Percentiles rank a stretch among this genome's conserved stretches.
phyloP scores from a whole-genome alignment of 2,888 invertebrate genomes.

The Lasioglossum leucozonium region DNA sequence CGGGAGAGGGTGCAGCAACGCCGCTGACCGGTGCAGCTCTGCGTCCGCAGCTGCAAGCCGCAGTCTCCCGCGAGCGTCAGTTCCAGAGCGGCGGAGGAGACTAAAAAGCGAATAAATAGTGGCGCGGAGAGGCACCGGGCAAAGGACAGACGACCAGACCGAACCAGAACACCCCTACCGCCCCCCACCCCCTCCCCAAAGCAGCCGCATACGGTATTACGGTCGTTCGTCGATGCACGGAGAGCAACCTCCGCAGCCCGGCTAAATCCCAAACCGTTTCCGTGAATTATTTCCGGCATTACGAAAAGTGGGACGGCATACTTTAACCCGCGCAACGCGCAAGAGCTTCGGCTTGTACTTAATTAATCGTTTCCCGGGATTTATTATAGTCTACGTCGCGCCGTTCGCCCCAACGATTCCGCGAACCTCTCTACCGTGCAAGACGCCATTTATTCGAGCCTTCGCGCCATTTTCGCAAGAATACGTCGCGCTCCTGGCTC shows the following conservation, averaged over 20 bases:
- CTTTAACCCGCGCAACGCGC: conserved; percentile 65
- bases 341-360: conserved; percentile 62
- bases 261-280: conserved; percentile 72
- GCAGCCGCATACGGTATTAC: conserved; percentile 39
- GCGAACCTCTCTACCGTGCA: conserved; percentile 41
- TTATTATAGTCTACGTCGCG: conserved; percentile 66
- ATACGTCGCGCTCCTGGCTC: background rate
- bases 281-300: conserved; percentile 73
- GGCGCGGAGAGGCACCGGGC: conserved; percentile 18
- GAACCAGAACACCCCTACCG: background rate
- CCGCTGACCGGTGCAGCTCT: conserved; percentile 49
- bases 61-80: conserved; percentile 44
- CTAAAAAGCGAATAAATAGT: conserved; percentile 65
- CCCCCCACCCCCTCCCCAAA: background rate
- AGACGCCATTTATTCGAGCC: conserved; percentile 62
- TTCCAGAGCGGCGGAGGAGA: conserved; percentile 19
- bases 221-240: conserved; percentile 62
- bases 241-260: conserved; percentile 5
- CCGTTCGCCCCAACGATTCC: conserved; percentile 50
- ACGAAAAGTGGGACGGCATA: conserved; percentile 73
- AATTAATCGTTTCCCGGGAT: conserved; percentile 67
- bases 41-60: conserved; percentile 61
- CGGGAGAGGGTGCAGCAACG: conserved; percentile 34
- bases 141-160: conserved; percentile 38
- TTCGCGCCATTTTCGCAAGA: conserved; percentile 2